Evolutionary conservation across 2,888 invertebrate species (phyloP).

Genomic region (Hyalella azteca): DNA sequence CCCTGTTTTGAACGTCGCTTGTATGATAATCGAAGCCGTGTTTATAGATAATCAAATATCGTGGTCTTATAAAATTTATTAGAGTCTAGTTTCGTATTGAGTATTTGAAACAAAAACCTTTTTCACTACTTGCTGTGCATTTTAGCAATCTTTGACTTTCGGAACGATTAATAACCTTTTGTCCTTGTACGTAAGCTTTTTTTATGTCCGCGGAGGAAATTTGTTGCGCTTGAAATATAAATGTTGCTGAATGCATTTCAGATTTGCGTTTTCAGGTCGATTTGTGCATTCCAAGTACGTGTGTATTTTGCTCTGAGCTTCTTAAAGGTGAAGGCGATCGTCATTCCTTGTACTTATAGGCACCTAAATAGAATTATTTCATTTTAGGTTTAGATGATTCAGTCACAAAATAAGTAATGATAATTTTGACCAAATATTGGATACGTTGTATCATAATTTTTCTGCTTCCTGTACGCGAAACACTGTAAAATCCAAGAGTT

Average conservation of each 20-base stretch:
- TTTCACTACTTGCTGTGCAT: constrained; percentile 1
- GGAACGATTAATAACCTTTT: too few relatives aligned
- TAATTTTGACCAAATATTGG: constrained; percentile 27
- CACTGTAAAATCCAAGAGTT: constrained; percentile 22
- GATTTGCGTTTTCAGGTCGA: too few relatives aligned
- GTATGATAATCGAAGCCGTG: too few relatives aligned
- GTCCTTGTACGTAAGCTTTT: too few relatives aligned
- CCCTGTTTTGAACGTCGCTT: too few relatives aligned
- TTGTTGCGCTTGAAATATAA: too few relatives aligned
- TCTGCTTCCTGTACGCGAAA: constrained; percentile 29
- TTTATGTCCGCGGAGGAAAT: too few relatives aligned
- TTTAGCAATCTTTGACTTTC: neutral
- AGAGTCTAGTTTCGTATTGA: constrained; percentile 16
- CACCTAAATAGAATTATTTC: neutral
- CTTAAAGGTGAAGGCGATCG: constrained; percentile 13
- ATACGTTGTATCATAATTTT: constrained; percentile 27
- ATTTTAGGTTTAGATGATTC: constrained; percentile 7
- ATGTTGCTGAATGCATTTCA: too few relatives aligned
- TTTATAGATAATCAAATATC: constrained; percentile 22
- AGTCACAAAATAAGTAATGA: constrained; percentile 5
- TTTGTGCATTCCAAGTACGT: constrained; percentile 3
- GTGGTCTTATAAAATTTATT: constrained; percentile 32
- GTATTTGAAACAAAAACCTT: constrained; percentile 5
- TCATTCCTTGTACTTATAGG: constrained; percentile 30
- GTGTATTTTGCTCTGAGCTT: constrained; percentile 12